These are phyloP conservation scores for Engystomops pustulosus DNA, from an alignment of 2,113 vertebrate genomes.

Conservation along the genomic window DNA sequence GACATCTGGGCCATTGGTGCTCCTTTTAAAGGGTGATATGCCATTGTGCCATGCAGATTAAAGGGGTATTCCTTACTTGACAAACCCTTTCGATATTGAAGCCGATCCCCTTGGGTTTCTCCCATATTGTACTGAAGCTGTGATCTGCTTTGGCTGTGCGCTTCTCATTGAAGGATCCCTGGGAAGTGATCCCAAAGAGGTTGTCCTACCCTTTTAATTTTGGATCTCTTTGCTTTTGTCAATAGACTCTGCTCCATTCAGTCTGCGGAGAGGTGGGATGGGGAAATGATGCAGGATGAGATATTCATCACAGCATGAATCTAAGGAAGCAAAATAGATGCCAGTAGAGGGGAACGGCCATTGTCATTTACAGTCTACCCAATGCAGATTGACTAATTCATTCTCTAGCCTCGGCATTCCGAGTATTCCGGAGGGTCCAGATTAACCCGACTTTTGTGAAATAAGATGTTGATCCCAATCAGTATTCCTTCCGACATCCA, in stretches of 20 bases:
- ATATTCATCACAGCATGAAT: neutral
- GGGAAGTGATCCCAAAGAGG: no score
- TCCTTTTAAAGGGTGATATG: no score
- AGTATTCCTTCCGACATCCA: conserved; percentile 20
- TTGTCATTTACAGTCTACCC: neutral
- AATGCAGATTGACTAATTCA: no score
- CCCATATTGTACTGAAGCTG: no score
- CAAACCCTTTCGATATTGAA: no score
- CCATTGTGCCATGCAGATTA: no score
- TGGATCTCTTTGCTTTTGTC: neutral
- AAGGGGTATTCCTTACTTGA: no score
- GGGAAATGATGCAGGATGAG: neutral
- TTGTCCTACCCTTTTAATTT: no score
- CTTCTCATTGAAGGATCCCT: no score
- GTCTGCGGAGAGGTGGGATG: neutral
- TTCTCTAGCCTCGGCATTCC: neutral
- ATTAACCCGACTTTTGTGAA: neutral
- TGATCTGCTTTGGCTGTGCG: no score
- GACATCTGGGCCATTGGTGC: no score
- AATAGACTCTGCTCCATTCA: neutral
- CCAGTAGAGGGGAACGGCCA: neutral
- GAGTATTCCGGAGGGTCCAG: neutral
- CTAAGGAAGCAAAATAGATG: neutral
- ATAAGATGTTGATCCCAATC: conserved; percentile 11
- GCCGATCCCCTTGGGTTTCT: no score